phyloP scores from a whole-genome alignment of 1,140 invertebrate species.

The Meteorus sp. region DNA sequence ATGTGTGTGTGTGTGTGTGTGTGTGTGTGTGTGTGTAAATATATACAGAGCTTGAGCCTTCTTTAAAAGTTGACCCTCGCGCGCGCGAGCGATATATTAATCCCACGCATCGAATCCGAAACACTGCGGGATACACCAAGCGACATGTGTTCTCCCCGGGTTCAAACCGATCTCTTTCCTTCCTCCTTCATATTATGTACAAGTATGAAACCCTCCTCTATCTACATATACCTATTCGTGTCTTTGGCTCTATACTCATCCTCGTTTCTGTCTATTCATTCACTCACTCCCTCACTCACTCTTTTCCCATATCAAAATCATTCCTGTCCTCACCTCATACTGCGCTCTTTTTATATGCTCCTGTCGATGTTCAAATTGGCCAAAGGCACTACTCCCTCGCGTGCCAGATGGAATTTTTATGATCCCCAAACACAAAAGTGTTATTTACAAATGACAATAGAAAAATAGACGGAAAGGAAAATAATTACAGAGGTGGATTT shows the following conservation, averaged over 20 bases:
- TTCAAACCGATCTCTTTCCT: constrained; percentile 14
- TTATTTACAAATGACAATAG: constrained; percentile 25
- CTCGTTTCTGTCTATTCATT: constrained; percentile 19
- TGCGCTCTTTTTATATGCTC: neutral
- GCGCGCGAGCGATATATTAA: constrained; percentile 49
- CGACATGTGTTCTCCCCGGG: constrained; percentile 57
- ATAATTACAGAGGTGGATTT: constrained; percentile 21
- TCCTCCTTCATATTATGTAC: constrained; percentile 30
- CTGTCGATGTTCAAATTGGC: constrained; percentile 22
- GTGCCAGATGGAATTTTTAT: constrained; percentile 33
- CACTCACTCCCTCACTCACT: constrained; percentile 4
- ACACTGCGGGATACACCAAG: constrained; percentile 54
- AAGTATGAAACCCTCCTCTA: constrained; percentile 8
- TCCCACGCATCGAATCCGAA: constrained; percentile 56
- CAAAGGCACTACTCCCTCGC: constrained; percentile 25
- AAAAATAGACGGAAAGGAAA: neutral
- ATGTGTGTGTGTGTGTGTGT: too few species aligned
- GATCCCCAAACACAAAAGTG: constrained; percentile 23
- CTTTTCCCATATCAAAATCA: constrained; percentile 7
- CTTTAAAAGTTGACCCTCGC: too few species aligned
- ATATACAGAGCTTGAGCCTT: too few species aligned
- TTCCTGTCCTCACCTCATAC: constrained; percentile 26
- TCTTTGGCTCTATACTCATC: constrained; percentile 6
- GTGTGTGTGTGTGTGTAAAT: too few species aligned
- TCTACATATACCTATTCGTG: neutral